phyloP scores from a whole-genome alignment of 2,888 invertebrate species.

The Electrophaes corylata region DNA sequence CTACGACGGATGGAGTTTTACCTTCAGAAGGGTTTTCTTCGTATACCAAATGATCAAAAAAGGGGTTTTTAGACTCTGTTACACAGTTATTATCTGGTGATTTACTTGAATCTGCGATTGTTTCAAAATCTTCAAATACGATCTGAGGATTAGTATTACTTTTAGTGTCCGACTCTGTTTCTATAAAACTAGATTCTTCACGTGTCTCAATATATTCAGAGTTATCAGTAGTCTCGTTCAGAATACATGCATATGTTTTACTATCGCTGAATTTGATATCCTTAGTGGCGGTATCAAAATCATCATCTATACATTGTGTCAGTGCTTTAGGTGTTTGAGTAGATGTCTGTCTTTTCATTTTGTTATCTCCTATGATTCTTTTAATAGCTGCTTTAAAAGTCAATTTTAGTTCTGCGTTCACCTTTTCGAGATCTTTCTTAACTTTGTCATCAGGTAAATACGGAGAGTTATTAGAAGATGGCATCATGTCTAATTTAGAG shows the following conservation, averaged over 20 bases:
- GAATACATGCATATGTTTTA: slow-evolving; percentile 2
- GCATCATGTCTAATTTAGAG: slow-evolving; percentile 42
- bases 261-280: slow-evolving; percentile 12
- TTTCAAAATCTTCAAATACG: slow-evolving; percentile 12
- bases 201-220: neutral
- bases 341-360: slow-evolving; percentile 34
- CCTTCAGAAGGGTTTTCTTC: slow-evolving; percentile 19
- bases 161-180: neutral
- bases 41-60: slow-evolving; percentile 34
- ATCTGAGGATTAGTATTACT: slow-evolving; percentile 3
- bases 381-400: slow-evolving; percentile 73
- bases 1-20: slow-evolving; percentile 45
- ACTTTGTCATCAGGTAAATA: slow-evolving; percentile 49
- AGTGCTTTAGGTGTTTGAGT: slow-evolving; percentile 28
- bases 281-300: slow-evolving; percentile 25
- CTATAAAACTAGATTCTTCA: slow-evolving; percentile 10
- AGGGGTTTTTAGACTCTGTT: slow-evolving; percentile 38
- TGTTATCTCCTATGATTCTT: slow-evolving; percentile 61
- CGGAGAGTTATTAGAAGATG: slow-evolving; percentile 28
- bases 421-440: slow-evolving; percentile 66
- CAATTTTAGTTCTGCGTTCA: slow-evolving; percentile 65
- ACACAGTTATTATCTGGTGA: slow-evolving; percentile 19
- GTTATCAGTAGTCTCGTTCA: slow-evolving; percentile 5
- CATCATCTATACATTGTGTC: slow-evolving; percentile 30
- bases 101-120: neutral